Percentiles rank a stretch among this genome's conserved stretches.
Conservation (phyloP, 2,888 invertebrate species). For the Eremobia ochroleuca region DNA sequence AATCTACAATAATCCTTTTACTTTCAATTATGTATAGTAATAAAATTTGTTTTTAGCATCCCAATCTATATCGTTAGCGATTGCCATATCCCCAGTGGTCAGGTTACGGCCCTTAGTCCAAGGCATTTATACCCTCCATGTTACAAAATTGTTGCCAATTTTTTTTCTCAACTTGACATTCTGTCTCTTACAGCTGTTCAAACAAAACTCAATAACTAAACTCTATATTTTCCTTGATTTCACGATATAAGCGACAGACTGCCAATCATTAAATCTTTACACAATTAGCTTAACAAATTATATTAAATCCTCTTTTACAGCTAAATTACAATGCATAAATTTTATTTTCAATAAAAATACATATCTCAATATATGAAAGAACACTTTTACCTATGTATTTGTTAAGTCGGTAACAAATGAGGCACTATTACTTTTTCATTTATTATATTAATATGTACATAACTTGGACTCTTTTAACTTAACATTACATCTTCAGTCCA, state of each 20-base stretch:
- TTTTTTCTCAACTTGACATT: slow-evolving; percentile 69
- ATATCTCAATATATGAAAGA: slow-evolving; percentile 89
- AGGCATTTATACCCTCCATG: slow-evolving; percentile 78
- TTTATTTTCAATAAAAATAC: slow-evolving; percentile 88
- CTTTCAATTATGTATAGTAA: slow-evolving; percentile 86
- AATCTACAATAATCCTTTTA: slow-evolving; percentile 89
- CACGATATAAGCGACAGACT: slow-evolving; percentile 76
- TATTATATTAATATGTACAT: slow-evolving; percentile 74
- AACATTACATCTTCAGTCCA: slow-evolving; percentile 80
- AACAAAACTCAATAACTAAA: slow-evolving; percentile 64
- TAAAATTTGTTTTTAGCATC: slow-evolving; percentile 86
- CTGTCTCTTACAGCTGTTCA: slow-evolving; percentile 66
- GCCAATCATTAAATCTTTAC: slow-evolving; percentile 80
- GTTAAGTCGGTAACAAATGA: slow-evolving; percentile 89
- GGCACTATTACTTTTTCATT: slow-evolving; percentile 84
- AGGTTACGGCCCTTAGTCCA: slow-evolving; percentile 66
- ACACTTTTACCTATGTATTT: slow-evolving; percentile 86
- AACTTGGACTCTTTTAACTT: slow-evolving; percentile 77
- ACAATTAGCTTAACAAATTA: slow-evolving; percentile 89
- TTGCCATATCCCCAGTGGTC: slow-evolving; percentile 63
- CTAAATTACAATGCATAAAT: slow-evolving; percentile 89
- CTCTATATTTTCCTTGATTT: slow-evolving; percentile 64
- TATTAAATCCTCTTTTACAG: slow-evolving; percentile 88
- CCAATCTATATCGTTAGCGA: slow-evolving; percentile 70
- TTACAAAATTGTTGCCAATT: slow-evolving; percentile 68